Percentiles rank a stretch among this genome's conserved stretches.
These are phyloP conservation scores for Noctuana brunneofusca DNA, from an alignment of 2,888 invertebrate genomes.

Conservation along the genomic window DNA sequence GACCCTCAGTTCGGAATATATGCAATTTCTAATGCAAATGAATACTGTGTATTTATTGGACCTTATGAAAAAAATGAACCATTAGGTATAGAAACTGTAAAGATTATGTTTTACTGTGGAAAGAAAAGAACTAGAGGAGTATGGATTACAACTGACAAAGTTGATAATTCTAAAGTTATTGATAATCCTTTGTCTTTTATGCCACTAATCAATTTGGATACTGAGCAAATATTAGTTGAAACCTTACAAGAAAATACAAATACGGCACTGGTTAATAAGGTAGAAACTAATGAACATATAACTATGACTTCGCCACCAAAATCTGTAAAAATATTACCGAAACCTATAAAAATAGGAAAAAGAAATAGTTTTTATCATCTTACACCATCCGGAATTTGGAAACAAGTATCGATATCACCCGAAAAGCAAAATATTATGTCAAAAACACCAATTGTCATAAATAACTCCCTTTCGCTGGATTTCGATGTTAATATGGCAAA, in stretches of 20 bases:
- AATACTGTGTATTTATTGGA: constrained; percentile 69
- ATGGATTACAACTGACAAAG: constrained; percentile 69
- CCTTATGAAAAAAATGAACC: constrained; percentile 69
- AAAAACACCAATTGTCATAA: constrained; percentile 4
- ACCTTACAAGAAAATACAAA: constrained; percentile 30
- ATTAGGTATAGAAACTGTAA: constrained; percentile 70
- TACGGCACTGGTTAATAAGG: background rate
- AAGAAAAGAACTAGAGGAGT: constrained; percentile 62
- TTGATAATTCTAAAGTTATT: constrained; percentile 66
- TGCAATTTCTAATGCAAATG: constrained; percentile 62
- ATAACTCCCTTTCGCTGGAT: constrained; percentile 8
- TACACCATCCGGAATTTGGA: constrained; percentile 45
- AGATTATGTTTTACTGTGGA: constrained; percentile 43
- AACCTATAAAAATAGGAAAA: constrained; percentile 70
- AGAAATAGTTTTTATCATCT: constrained; percentile 57
- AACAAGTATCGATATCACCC: constrained; percentile 13
- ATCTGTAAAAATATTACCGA: constrained; percentile 41
- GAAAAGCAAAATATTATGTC: constrained; percentile 24
- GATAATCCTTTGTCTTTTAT: constrained; percentile 69
- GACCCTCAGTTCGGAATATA: constrained; percentile 72
- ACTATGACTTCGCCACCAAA: background rate
- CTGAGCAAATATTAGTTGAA: constrained; percentile 41
- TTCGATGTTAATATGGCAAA: background rate
- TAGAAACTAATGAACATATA: background rate
- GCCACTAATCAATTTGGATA: constrained; percentile 41